Evolutionary conservation across 2,113 vertebrate genomes (phyloP).

Genomic region (Microtus montanus): DNA sequence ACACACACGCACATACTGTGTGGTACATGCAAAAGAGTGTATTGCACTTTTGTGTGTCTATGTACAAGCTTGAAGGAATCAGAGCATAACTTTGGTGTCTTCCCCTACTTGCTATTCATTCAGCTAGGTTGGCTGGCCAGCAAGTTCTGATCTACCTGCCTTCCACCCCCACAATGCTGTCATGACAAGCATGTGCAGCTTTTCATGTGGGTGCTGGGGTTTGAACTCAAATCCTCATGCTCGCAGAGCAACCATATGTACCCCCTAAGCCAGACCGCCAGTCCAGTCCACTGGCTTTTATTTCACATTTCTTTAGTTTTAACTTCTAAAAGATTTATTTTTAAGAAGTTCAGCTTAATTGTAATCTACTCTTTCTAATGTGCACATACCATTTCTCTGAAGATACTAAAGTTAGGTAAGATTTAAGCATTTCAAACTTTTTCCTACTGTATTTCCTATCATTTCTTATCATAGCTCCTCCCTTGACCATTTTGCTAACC

Average conservation of each 20-base stretch:
- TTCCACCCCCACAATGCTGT: background rate
- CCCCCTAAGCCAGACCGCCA: background rate
- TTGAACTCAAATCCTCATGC: background rate
- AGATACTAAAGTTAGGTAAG: conserved; percentile 29
- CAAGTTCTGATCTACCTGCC: background rate
- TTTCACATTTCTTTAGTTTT: conserved; percentile 36
- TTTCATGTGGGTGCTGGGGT: background rate
- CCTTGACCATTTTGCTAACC: conserved; percentile 23
- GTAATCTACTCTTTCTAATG: conserved; percentile 8
- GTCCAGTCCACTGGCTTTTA: background rate
- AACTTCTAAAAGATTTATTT: conserved; percentile 48
- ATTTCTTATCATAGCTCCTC: background rate
- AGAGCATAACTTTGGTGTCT: background rate
- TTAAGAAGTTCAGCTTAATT: conserved; percentile 18
- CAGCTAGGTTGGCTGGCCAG: background rate
- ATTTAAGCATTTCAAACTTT: background rate
- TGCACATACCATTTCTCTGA: background rate
- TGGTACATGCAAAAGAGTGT: background rate
- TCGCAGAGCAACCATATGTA: background rate
- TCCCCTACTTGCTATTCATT: background rate
- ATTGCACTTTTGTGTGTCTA: background rate
- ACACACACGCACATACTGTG: background rate
- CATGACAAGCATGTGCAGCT: background rate
- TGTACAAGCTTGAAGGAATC: background rate
- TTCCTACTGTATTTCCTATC: conserved; percentile 33